Conservation (phyloP, 2,888 invertebrate species). For the Catocala fraxini region DNA sequence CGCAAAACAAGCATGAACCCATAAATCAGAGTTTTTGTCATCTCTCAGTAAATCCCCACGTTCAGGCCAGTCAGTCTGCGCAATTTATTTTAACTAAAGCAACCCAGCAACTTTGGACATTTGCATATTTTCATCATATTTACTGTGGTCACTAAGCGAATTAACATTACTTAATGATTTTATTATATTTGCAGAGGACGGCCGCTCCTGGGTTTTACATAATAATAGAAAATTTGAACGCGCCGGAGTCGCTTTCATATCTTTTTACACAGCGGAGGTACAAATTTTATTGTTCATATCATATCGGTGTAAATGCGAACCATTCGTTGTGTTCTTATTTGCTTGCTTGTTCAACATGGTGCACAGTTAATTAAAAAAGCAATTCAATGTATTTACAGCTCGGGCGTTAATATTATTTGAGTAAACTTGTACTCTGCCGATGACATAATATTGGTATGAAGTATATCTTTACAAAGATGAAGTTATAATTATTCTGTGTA, state of each 20-base stretch:
- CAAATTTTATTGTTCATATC: constrained; percentile 9
- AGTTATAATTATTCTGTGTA: too few species aligned
- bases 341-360: neutral
- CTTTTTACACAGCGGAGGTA: constrained; percentile 10
- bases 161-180: constrained; percentile 78
- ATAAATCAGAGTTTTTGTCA: constrained; percentile 40
- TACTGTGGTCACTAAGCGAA: constrained; percentile 73
- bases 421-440: too few species aligned
- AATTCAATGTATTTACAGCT: too few species aligned
- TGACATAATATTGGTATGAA: too few species aligned
- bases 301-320: constrained; percentile 9
- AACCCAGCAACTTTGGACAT: constrained; percentile 65
- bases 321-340: neutral
- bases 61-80: constrained; percentile 46
- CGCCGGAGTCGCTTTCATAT: constrained; percentile 15
- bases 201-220: constrained; percentile 55
- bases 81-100: constrained; percentile 75
- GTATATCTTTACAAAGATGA: too few species aligned
- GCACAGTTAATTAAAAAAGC: neutral
- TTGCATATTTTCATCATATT: constrained; percentile 81
- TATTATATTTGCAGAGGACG: constrained; percentile 73
- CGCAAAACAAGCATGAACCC: constrained; percentile 17
- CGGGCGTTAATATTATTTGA: too few species aligned
- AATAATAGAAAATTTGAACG: constrained; percentile 58
- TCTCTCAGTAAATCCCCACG: constrained; percentile 52